These are phyloP conservation scores for Sebastiscus albofasciatus DNA, from an alignment of 2,797 vertebrate genomes.

Conservation along the genomic window DNA sequence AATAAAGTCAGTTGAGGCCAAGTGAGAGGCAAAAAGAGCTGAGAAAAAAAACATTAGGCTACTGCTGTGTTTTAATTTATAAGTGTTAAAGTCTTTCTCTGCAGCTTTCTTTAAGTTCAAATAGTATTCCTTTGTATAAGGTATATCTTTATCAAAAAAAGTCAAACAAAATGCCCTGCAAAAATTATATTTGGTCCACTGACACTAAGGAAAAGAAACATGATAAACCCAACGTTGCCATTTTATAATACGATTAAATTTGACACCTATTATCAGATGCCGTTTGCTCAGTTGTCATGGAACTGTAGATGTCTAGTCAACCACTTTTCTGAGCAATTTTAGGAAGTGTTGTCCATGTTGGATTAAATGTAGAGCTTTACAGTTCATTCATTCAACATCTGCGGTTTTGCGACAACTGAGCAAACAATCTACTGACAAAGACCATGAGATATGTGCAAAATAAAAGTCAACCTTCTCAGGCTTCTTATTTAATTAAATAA, in stretches of 20 bases:
- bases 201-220: background rate
- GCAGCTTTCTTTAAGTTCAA: background rate
- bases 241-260: background rate
- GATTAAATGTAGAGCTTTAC: background rate
- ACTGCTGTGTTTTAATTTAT: slow-evolving; percentile 26
- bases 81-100: slow-evolving; percentile 21
- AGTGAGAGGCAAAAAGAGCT: slow-evolving; percentile 2
- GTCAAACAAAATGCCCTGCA: background rate
- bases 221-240: background rate
- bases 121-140: background rate
- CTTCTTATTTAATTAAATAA: background rate
- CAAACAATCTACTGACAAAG: background rate
- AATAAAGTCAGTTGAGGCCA: slow-evolving; percentile 53
- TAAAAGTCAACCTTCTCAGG: background rate
- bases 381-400: background rate
- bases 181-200: background rate
- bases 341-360: background rate
- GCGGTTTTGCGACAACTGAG: background rate
- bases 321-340: background rate
- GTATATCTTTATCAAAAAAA: background rate
- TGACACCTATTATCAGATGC: background rate
- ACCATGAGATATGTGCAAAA: background rate
- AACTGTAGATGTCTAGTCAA: background rate
- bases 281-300: background rate
- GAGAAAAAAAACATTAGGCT: slow-evolving; percentile 19